A percentile compares a stretch with the other conserved stretches of the same genome.
Evolutionary conservation across 2,113 vertebrate genomes (phyloP).

Genomic region (Ailurus styani): DNA sequence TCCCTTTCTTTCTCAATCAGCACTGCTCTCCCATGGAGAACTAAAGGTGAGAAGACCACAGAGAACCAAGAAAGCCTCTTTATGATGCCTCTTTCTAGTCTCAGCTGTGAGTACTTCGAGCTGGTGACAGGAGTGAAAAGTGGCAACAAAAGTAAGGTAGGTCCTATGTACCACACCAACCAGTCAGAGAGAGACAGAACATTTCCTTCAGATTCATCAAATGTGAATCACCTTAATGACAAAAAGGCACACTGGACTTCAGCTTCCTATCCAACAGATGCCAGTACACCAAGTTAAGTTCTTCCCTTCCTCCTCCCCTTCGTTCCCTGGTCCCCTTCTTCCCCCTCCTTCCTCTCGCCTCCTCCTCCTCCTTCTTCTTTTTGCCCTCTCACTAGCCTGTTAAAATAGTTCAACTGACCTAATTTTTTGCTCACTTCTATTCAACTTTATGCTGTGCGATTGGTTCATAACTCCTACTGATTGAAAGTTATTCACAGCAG

Average conservation of each 20-base stretch:
- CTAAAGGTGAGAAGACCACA: background rate
- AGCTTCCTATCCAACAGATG: background rate
- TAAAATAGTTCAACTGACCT: slow-evolving; percentile 60
- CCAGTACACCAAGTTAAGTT: slow-evolving; percentile 20
- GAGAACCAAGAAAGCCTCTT: slow-evolving; percentile 12
- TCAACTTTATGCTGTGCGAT: background rate
- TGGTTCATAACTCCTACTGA: slow-evolving; percentile 34
- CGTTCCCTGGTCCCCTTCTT: background rate
- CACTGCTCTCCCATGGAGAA: background rate
- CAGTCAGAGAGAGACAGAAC: slow-evolving; percentile 33
- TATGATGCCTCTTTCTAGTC: background rate
- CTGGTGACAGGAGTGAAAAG: background rate
- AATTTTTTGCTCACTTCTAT: slow-evolving; percentile 53
- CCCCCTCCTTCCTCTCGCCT: background rate
- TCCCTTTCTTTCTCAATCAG: slow-evolving; percentile 27
- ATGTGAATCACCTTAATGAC: slow-evolving; percentile 19
- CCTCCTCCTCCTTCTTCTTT: background rate
- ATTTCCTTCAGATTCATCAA: slow-evolving; percentile 24
- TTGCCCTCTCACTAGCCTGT: background rate
- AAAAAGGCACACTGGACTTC: slow-evolving; percentile 19
- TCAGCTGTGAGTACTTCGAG: background rate
- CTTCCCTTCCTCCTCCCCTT: background rate
- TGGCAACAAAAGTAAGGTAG: background rate
- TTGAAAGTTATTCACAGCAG: slow-evolving; percentile 32
- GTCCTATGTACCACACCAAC: background rate